phyloP scores from a whole-genome alignment of 2,797 vertebrate species.

The Anguilla marmorata region DNA sequence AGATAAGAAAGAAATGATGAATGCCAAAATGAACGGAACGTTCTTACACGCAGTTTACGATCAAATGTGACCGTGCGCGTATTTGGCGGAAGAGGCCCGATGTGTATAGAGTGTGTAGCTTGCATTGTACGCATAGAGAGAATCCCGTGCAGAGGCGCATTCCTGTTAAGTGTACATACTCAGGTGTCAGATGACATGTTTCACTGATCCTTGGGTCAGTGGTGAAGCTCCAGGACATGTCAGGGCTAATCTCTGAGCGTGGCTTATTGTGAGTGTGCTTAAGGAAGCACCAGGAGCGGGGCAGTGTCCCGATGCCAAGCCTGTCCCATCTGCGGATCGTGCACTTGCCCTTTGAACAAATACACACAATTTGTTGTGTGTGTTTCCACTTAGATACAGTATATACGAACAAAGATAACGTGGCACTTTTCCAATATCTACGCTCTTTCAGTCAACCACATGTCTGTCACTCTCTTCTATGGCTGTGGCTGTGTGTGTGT shows the following conservation, averaged over 20 bases:
- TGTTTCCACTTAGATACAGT: not conserved
- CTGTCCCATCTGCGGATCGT: not conserved
- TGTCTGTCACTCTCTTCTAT: not conserved
- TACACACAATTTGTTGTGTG: not conserved
- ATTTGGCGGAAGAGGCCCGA: not conserved
- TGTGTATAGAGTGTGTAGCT: not conserved
- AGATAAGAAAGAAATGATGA: too few relatives aligned
- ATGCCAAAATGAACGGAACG: too few relatives aligned
- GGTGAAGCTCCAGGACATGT: not conserved
- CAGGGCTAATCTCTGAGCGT: not conserved
- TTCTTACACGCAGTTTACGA: too few relatives aligned
- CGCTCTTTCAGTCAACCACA: not conserved
- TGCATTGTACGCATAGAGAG: not conserved
- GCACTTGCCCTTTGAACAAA: not conserved
- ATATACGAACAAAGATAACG: not conserved
- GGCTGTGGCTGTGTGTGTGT: not conserved
- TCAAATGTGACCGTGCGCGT: too few relatives aligned
- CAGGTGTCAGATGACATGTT: not conserved
- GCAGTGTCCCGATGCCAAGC: not conserved
- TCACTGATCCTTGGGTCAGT: not conserved
- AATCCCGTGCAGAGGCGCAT: not conserved
- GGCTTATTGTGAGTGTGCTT: not conserved
- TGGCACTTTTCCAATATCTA: not conserved
- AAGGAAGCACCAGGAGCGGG: not conserved
- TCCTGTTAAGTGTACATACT: not conserved